A percentile compares a stretch with the other conserved stretches of the same genome.
Conservation (phyloP, 2,888 invertebrate species). For the Cataglyphis altisquamis region DNA sequence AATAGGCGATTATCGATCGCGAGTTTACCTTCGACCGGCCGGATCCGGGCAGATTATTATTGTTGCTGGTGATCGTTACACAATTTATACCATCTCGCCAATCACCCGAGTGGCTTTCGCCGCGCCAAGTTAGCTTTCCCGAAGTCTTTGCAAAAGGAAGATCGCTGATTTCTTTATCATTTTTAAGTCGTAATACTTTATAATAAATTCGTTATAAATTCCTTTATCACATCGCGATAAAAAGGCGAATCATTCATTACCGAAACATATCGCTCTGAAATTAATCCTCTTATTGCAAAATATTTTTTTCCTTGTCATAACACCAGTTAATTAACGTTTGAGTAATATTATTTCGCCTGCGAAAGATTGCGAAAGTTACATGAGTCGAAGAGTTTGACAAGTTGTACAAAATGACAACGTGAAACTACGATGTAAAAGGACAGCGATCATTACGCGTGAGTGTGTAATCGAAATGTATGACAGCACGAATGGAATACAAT, state of each 20-base stretch:
- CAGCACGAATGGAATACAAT: constrained; percentile 71
- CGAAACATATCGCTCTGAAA: not conserved
- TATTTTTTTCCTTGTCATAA: not conserved
- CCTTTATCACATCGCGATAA: constrained; percentile 10
- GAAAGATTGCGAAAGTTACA: not conserved
- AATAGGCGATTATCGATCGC: constrained; percentile 28
- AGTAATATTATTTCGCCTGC: not conserved
- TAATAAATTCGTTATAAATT: too few relatives aligned
- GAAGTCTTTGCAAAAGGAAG: not conserved
- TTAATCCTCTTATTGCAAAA: not conserved
- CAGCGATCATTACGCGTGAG: constrained; percentile 53
- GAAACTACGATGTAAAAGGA: not conserved
- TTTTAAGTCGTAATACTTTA: not conserved
- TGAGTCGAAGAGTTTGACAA: constrained; percentile 4
- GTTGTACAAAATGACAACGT: constrained; percentile 7
- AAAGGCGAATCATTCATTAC: not conserved
- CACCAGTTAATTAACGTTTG: not conserved
- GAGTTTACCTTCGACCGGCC: constrained; percentile 18
- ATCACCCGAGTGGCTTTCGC: not conserved
- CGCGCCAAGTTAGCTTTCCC: not conserved
- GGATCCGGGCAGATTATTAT: constrained; percentile 17
- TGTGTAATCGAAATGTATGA: constrained; percentile 69
- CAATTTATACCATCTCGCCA: constrained; percentile 10
- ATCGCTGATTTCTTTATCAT: not conserved
- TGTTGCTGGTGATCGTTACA: constrained; percentile 37